Base-by-base conservation (phyloP, 2,113 vertebrate genomes). In the Tachuris rubrigastra region DNA sequence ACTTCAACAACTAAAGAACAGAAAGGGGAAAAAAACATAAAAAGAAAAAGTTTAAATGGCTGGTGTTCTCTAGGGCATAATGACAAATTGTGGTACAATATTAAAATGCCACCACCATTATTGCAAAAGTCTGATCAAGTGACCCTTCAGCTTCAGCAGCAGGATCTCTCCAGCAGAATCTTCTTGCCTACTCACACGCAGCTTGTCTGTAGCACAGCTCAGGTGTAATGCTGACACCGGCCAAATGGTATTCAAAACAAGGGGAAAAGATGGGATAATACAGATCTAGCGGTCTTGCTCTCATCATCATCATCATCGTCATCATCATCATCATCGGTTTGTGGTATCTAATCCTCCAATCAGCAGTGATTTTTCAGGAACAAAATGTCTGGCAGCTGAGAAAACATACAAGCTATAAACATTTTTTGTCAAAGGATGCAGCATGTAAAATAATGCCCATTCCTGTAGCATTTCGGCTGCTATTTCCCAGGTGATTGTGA, bases 391-490 rank as follows among this genome's bases (percentile, higher is more conserved):
- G 79, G 97, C 95, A 97, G 97, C 96, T 98, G 95, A 96, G 96
- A 97, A 98, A 98, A 98, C 94, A 97, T 94, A 98, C 95, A 98
- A 97, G 97, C 97, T 96, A 97, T 97, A 98, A 98, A 98, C 97
- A 98, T 35, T 87, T 97, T 95, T 88, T 95, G 89, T 96, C 90
- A 96, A 96, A 98, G 97, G 90, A 97, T 71, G 96, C 93, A 95
- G 97, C 96, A 97, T 78, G 80, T 97, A 95, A 97, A 97, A 96
- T 96, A 97, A 97, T 96, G 98, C 98, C 98, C 97, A 95, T 97
- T 97, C 97, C 97, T 93, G 85, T 93, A 93, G 96, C 96, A 95
- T 96, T 67, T 83, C 10, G 39, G 94, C 94, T 90, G 86, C 97
- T 92, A 77, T 96, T 97, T 97, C 96, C 96, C 96, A 96, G 96